A percentile compares a stretch with the other conserved stretches of the same genome.
phyloP scores from a whole-genome alignment of 2,113 vertebrate genomes.

The Nycticebus coucang region DNA sequence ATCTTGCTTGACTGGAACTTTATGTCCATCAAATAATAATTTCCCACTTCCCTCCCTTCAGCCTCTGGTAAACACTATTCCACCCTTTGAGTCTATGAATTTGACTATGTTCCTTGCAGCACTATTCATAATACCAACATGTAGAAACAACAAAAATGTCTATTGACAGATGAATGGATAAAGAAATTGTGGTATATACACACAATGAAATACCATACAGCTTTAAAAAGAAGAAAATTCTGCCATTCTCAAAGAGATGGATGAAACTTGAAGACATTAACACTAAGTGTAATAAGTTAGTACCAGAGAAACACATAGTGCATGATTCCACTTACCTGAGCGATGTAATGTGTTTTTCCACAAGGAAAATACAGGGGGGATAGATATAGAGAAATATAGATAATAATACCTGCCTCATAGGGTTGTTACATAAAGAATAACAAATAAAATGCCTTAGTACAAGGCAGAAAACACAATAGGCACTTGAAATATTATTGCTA shows the following conservation, averaged over 20 bases:
- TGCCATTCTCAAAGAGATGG: not conserved
- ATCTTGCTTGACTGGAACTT: not conserved
- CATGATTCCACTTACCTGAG: not conserved
- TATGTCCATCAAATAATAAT: not conserved
- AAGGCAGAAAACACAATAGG: not conserved
- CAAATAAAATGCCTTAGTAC: not conserved
- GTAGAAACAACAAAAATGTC: not conserved
- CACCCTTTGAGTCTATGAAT: not conserved
- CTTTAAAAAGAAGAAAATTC: not conserved
- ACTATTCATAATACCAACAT: not conserved
- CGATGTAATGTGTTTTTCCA: not conserved
- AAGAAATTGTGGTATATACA: not conserved
- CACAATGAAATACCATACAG: not conserved
- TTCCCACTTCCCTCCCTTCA: too few species aligned
- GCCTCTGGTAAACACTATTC: not conserved
- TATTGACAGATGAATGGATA: not conserved
- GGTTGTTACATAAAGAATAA: not conserved
- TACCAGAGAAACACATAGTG: not conserved
- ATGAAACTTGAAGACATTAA: not conserved
- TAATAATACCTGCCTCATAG: not conserved
- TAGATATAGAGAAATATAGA: not conserved
- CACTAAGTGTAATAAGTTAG: not conserved
- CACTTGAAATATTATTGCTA: not conserved
- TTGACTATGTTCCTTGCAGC: not conserved
- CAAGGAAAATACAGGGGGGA: not conserved